phyloP scores from a whole-genome alignment of 2,888 invertebrate genomes.

The Ornithoptera alexandrae region DNA sequence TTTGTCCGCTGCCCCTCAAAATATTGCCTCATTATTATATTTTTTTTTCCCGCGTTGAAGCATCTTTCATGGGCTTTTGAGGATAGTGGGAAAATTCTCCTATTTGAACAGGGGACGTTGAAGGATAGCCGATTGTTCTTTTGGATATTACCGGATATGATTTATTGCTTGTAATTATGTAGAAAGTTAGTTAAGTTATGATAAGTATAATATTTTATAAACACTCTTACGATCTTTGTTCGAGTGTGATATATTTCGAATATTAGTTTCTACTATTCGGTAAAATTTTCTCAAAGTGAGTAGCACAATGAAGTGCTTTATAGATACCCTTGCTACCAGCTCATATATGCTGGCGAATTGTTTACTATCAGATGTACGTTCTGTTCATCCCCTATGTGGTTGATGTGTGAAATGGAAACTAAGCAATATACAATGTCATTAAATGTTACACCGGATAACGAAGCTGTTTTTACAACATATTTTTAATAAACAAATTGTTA shows the following conservation, averaged over 20 bases:
- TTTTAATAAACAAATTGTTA: background rate
- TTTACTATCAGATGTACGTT: too few relatives aligned
- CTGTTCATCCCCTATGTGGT: too few relatives aligned
- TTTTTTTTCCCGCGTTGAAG: conserved; percentile 49
- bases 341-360: too few relatives aligned
- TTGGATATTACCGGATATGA: conserved; percentile 33
- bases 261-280: too few relatives aligned
- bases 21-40: conserved; percentile 57
- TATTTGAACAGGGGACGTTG: conserved; percentile 26
- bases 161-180: conserved; percentile 24
- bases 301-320: too few relatives aligned
- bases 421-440: background rate
- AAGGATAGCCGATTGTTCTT: conserved; percentile 34
- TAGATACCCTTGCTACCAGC: too few relatives aligned
- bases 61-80: conserved; percentile 43
- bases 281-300: too few relatives aligned
- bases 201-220: background rate
- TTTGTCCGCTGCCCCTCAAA: conserved; percentile 56
- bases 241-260: too few relatives aligned
- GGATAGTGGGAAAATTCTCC: conserved; percentile 50
- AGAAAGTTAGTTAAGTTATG: background rate
- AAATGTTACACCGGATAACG: background rate
- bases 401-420: background rate
- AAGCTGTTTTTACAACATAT: background rate
- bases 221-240: background rate